Percentiles rank a stretch among this genome's conserved stretches.
phyloP scores from a whole-genome alignment of 1,140 invertebrate genomes.

The Trissolcus basalis region DNA sequence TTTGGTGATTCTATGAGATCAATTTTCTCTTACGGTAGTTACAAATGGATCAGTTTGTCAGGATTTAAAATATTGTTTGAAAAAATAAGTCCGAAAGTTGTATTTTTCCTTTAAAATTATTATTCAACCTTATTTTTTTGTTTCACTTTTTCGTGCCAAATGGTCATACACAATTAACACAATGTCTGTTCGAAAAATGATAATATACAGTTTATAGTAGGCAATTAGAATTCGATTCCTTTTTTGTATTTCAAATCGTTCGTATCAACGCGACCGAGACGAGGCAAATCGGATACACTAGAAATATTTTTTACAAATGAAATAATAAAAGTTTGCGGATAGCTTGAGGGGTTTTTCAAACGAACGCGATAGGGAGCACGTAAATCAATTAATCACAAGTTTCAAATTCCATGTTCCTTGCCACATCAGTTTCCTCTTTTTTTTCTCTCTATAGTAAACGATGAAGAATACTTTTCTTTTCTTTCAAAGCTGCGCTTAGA shows the following conservation, averaged over 20 bases:
- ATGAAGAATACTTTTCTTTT: constrained; percentile 14
- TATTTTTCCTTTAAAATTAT: constrained; percentile 48
- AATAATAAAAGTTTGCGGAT: constrained; percentile 25
- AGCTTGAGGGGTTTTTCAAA: background rate
- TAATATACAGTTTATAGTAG: constrained; percentile 43
- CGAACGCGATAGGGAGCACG: background rate
- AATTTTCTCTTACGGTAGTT: no score
- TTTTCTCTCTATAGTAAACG: constrained; percentile 2
- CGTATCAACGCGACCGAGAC: constrained; percentile 27
- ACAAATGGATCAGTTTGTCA: no score
- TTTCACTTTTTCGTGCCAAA: constrained; percentile 61
- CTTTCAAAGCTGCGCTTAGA: constrained; percentile 8
- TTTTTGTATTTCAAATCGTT: constrained; percentile 42
- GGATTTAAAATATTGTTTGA: no score
- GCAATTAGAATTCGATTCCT: constrained; percentile 31
- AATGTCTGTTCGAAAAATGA: constrained; percentile 49
- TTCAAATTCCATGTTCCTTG: no score
- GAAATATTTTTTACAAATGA: constrained; percentile 26
- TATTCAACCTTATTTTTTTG: constrained; percentile 67
- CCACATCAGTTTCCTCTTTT: background rate
- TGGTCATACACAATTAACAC: constrained; percentile 66
- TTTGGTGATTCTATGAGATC: no score
- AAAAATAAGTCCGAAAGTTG: no score
- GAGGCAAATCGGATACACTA: constrained; percentile 31
- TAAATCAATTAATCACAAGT: background rate